A percentile compares a stretch with the other conserved stretches of the same genome.
phyloP scores from a whole-genome alignment of 2,797 vertebrate genomes.

The Clarias platycephalus region DNA sequence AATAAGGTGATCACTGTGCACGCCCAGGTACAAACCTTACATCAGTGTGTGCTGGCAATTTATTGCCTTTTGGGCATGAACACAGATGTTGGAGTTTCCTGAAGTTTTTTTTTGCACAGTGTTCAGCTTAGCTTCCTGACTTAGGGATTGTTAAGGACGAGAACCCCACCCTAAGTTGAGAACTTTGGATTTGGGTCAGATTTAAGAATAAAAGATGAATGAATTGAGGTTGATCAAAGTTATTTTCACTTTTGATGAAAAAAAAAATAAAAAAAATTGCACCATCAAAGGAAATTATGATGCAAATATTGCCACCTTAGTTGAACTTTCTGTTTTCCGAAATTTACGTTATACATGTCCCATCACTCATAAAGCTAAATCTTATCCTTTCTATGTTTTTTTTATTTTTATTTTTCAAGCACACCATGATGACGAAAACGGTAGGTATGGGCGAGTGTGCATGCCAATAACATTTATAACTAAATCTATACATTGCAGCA shows the following conservation, averaged over 20 bases:
- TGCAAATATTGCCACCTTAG: background rate
- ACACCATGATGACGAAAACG: slow-evolving; percentile 38
- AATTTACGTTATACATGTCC: too few relatives aligned
- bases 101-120: background rate
- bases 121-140: background rate
- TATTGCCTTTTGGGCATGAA: too few relatives aligned
- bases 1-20: background rate
- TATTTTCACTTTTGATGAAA: too few relatives aligned
- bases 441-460: slow-evolving; percentile 42
- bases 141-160: background rate
- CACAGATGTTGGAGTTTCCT: slow-evolving; percentile 12
- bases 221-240: too few relatives aligned
- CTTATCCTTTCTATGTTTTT: slow-evolving; percentile 1
- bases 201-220: too few relatives aligned
- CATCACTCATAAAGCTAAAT: background rate
- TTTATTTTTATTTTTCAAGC: slow-evolving; percentile 26
- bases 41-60: background rate
- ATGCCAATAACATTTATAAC: background rate
- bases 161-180: slow-evolving; percentile 12
- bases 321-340: background rate
- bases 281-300: too few relatives aligned
- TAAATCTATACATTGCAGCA: background rate
- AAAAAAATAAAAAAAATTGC: background rate
- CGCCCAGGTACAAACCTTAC: background rate
- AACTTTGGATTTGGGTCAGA: background rate